Base-by-base conservation (phyloP, 2,113 vertebrate genomes). In the Oreochromis niloticus region DNA sequence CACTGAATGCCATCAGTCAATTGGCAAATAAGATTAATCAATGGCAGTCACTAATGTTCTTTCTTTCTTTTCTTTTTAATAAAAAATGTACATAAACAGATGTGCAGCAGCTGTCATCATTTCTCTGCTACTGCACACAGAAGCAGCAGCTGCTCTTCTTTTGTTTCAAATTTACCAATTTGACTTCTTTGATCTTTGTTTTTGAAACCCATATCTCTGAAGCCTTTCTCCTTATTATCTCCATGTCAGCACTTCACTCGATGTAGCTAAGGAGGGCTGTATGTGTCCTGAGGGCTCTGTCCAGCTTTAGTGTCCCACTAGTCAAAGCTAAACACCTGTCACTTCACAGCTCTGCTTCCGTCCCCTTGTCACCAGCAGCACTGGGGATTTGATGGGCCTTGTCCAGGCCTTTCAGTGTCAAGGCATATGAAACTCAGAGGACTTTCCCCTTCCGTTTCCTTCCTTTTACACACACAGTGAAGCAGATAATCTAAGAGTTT, bases 301-400 rank as follows among this genome's bases (percentile, higher is more conserved):
- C 88, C 85, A 86, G 84, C 85, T 81, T 88, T 43, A 10, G n/a
- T 86, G 87, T 57, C 87, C 85, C 85, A 54, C 85, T 78, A 89
- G 92, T 91, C 63, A 34, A 68, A 90, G 85, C 92, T 93, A 92
- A 96, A 94, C 92, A 95, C 91, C 91, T 94, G 94, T 93, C 95
- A 93, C 88, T 89, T 94, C 81, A 9, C 48, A 86, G 22, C 71
- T 89, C 41, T 2, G 14, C 80, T 71, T 83, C 56, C 56, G 10
- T 55, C 82, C 61, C 52, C 82, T 48, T 88, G 86, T 90, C 90
- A 85, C 85, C 59, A 9, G 50, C 71, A 52, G 82, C 81, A 32
- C 22, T 4, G 78, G 36, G 55, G 78, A 50, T 14, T 82, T 88
- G 85, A 92, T 73, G 63, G 83, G 14, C 56, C 68, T 73, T 84